Evolutionary conservation across 2,888 invertebrate species (phyloP), one percentile per base, ranked within the genome.

Genomic region (Lottia scabra): DNA sequence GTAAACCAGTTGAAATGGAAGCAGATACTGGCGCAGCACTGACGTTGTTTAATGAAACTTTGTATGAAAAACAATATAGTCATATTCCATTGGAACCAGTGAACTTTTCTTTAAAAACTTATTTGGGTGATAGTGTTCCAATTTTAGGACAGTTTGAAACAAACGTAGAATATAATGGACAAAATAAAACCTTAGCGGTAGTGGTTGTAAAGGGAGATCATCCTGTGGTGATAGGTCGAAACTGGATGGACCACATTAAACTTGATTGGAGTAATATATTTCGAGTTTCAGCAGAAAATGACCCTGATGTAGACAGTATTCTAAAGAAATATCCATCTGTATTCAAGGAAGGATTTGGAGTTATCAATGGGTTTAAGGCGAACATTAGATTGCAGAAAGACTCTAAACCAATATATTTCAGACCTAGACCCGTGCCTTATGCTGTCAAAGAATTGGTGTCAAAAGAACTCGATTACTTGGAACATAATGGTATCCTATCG

Each of bases 341-440:
- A 16, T 46, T 46, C 16, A 46, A 1, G 16, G 1, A 46, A 13
- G 46, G 46, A 15, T 13, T 46, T 15, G 46, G 46, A 46, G 16
- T 16, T 46, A 46, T 46, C 16, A 46, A 46, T 13, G 46, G 46
- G 13, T 46, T 46, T 46, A 46, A 46, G n/a, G 30, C 30, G 16
- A 19, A 64, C 30, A 38, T 64, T 64, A n/a, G 6, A 64, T 16
- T 19, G 16, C 64, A 64, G 1, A 26, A 64, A 8, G 26, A 26
- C 6, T 16, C 26, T 26, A 30, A 30, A 38, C 66, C 66, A n/a
- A n/a, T 38, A 16, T 66, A n/a, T 43, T 66, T 66, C 44, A 63
- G 63, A 43, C 19, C 63, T 38, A 26, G 64, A 38, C 26, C 63
- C 16, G 69, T 69, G 16, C 69, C 64, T 19, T 69, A 64, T 63